Base-by-base conservation (phyloP, 2,888 invertebrate species). In the Amphiduros pacificus region DNA sequence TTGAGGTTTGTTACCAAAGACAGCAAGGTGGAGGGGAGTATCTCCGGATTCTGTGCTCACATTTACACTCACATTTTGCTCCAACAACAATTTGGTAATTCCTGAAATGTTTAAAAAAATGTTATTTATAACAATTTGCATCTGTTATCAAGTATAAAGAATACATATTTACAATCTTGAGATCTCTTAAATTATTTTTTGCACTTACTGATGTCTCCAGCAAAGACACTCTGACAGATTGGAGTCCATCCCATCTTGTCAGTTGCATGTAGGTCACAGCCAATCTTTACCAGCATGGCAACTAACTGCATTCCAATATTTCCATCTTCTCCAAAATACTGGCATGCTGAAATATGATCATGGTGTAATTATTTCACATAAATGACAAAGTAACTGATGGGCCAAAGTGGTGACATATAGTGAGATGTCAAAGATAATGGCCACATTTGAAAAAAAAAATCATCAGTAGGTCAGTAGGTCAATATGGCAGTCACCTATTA, bases 201-300 rank as follows among this genome's bases (percentile, higher is more conserved):
- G 17, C 36, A 64, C 65, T 64, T 58, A 79, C 80, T 79, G 40
- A 64, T 41, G 65, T 77, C 76, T 62, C 78, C 77, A 31, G 73
- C 74, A 61, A 73, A 73, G 2, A 76, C 77, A 66, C 77, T 74
- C 60, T 77, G 78, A 60, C 75, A 76, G 9, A 81, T 64, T 1
- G 80, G 77, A 24, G 74, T 74, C 71, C 75, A 77, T 20, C 77
- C 77, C 36, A 73, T 67, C 11, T 62, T 66, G 65, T 81, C 79
- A 4, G 61, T 62, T 11, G 67, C 69, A 67, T 76, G 74, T 5
- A 78, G 61, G 59, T 78, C 71, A 66, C 76, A 75, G 1, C 74
- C 74, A n/a, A 69, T 66, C 2, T 71, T 66, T 24, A 80, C 70
- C 27, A 80, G 66, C 24, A 66, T 64, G 60, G 31, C 31, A 28